A percentile compares a stretch with the other conserved stretches of the same genome.
Evolutionary conservation across 2,888 invertebrate genomes (phyloP).

Genomic region (Xiphydria camelus): DNA sequence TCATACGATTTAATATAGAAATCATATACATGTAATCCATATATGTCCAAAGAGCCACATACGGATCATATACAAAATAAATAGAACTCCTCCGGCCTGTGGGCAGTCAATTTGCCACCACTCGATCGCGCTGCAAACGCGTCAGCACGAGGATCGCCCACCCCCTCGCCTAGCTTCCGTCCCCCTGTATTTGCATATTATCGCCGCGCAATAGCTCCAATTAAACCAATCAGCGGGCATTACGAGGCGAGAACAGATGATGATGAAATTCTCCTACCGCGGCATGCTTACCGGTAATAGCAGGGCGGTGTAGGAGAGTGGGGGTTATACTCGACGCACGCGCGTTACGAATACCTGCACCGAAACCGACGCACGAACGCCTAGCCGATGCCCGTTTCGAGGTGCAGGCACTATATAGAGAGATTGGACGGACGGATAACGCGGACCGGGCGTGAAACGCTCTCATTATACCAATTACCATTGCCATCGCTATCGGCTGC

Average conservation of each 20-base stretch:
- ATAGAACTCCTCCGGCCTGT: too few species aligned
- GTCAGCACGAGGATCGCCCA: too few species aligned
- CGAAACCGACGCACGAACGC: not conserved
- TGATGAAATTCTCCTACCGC: slow-evolving; percentile 37
- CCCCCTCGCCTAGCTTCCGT: too few species aligned
- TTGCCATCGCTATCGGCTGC: slow-evolving; percentile 29
- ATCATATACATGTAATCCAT: too few species aligned
- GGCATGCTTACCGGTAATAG: slow-evolving; percentile 21
- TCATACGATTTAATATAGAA: too few species aligned
- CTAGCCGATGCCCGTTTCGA: slow-evolving; percentile 2
- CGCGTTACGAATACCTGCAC: too few species aligned
- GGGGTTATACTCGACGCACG: too few species aligned
- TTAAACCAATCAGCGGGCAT: slow-evolving; percentile 43
- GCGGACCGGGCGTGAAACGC: slow-evolving; percentile 45
- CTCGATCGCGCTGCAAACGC: too few species aligned
- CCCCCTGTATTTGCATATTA: slow-evolving; percentile 5
- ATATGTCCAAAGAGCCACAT: too few species aligned
- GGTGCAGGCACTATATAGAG: slow-evolving; percentile 6
- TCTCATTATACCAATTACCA: slow-evolving; percentile 47
- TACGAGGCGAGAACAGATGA: slow-evolving; percentile 43
- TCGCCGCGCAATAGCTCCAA: slow-evolving; percentile 18
- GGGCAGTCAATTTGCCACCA: too few species aligned
- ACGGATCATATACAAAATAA: too few species aligned
- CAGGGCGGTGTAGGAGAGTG: too few species aligned
- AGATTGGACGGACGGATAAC: slow-evolving; percentile 41